Conservation (phyloP, 2,888 invertebrate species). For the Eupithecia tripunctaria region DNA sequence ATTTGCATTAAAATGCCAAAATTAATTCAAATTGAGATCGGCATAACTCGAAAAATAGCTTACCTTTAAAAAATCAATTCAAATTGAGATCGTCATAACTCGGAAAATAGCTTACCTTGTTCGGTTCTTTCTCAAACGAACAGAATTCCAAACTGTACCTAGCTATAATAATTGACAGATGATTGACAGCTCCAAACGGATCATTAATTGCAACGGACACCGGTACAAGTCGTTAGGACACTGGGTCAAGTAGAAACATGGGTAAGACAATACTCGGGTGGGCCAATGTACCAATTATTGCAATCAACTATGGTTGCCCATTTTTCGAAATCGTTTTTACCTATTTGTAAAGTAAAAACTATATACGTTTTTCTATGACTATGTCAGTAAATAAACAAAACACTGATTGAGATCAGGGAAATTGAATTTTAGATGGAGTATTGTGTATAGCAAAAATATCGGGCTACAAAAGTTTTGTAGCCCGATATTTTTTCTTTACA, state of each 20-base stretch:
- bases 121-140: neutral
- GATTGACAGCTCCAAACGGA: neutral
- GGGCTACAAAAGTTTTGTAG: neutral
- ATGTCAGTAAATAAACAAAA: neutral
- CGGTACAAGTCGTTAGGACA: conserved; percentile 15
- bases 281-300: conserved; percentile 4
- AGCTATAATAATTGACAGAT: neutral
- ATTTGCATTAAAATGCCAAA: neutral
- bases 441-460: neutral
- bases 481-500: too few species aligned
- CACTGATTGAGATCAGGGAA: neutral
- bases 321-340: neutral
- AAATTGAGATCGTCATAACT: neutral
- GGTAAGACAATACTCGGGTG: neutral
- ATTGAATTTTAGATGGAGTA: neutral
- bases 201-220: conserved; percentile 15
- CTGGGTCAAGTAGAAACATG: conserved; percentile 14
- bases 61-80: neutral
- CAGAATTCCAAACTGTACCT: neutral
- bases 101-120: neutral
- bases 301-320: neutral
- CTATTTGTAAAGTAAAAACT: neutral
- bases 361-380: neutral
- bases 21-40: neutral
- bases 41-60: neutral